Percentiles rank a stretch among this genome's conserved stretches.
phyloP scores from a whole-genome alignment of 2,888 invertebrate species.

The Pachycephus smyrnensis region DNA sequence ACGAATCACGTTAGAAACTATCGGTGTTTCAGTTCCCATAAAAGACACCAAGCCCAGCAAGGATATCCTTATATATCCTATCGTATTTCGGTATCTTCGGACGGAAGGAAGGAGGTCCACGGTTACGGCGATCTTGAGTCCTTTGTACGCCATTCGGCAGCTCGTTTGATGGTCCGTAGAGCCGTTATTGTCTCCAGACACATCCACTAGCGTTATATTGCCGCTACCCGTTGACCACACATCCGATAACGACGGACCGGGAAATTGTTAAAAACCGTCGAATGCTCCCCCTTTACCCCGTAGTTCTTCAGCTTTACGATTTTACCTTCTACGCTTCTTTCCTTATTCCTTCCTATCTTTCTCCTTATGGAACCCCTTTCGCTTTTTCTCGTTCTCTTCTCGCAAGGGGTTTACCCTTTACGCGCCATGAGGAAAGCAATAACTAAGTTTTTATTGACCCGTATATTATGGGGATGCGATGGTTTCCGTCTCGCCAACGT shows the following conservation, averaged over 20 bases:
- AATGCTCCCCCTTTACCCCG: conserved; percentile 6
- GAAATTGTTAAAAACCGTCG: conserved; percentile 58
- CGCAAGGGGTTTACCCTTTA: conserved; percentile 7
- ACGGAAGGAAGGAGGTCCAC: conserved; percentile 43
- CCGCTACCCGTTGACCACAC: conserved; percentile 56
- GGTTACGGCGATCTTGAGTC: conserved; percentile 53
- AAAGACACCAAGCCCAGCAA: conserved; percentile 44
- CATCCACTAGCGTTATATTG: conserved; percentile 40
- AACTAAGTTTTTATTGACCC: conserved; percentile 64
- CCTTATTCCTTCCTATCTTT: conserved; percentile 21
- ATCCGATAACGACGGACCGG: conserved; percentile 56
- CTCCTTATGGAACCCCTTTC: conserved; percentile 4
- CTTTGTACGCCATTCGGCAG: conserved; percentile 60
- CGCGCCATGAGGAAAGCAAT: conserved; percentile 38
- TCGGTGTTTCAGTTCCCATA: conserved; percentile 51
- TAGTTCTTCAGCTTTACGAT: conserved; percentile 40
- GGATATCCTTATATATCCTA: not conserved
- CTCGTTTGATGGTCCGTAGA: conserved; percentile 63
- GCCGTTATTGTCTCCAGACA: conserved; percentile 62
- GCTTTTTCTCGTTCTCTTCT: conserved; percentile 14
- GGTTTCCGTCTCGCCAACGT: conserved; percentile 62
- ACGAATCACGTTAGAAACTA: conserved; percentile 7
- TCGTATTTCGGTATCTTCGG: conserved; percentile 25
- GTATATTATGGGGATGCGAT: conserved; percentile 59
- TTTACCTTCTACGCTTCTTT: conserved; percentile 14